Conservation (phyloP, 2,113 vertebrate species). For the Chitala chitala region DNA sequence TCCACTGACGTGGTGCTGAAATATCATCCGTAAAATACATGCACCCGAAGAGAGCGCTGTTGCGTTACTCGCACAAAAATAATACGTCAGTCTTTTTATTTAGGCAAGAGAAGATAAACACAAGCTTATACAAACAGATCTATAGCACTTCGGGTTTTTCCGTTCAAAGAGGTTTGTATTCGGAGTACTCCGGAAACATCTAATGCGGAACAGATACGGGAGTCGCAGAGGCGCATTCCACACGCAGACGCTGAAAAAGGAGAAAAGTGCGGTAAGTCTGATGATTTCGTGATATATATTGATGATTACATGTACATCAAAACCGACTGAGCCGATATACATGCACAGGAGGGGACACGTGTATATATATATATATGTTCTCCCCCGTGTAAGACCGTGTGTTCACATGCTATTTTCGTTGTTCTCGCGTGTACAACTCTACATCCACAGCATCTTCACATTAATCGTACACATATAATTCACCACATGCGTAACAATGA, state of each 20-base stretch:
- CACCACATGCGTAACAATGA: not conserved
- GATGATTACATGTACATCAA: not conserved
- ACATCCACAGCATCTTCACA: not conserved
- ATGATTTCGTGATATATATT: not conserved
- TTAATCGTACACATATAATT: conserved; percentile 3
- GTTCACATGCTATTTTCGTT: not conserved
- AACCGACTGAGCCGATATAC: not conserved
- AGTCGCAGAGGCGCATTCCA: conserved; percentile 15
- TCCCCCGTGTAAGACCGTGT: not conserved
- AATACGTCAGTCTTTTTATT: not conserved
- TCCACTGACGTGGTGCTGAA: conserved; percentile 54
- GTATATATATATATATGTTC: not conserved
- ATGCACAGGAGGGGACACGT: not conserved
- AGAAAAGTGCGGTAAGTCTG: conserved; percentile 22
- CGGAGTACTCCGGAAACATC: conserved; percentile 35
- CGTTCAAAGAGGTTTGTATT: conserved; percentile 29
- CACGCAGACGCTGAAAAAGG: conserved; percentile 5
- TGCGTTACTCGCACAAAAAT: not conserved
- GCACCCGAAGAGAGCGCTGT: not conserved
- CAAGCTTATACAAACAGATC: not conserved
- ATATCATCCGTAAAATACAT: not conserved
- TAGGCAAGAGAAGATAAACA: not conserved
- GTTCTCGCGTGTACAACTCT: not conserved
- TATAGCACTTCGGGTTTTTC: conserved; percentile 23
- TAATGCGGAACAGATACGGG: conserved; percentile 49